These are phyloP conservation scores for Cosmopolites sordidus DNA, from an alignment of 2,888 invertebrate species.

Conservation along the genomic window DNA sequence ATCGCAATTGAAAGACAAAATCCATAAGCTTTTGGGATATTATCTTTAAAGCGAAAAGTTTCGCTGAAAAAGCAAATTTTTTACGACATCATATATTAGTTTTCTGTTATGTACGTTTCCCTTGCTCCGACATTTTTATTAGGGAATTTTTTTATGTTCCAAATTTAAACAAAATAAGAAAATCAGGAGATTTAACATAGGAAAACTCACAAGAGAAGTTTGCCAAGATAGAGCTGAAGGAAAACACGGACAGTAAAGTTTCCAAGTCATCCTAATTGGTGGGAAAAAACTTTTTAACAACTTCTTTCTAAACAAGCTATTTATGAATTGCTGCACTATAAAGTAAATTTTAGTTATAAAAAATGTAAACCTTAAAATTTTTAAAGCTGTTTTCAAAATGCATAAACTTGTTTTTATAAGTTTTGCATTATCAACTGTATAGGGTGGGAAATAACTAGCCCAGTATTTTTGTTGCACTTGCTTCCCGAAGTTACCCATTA, in stretches of 20 bases:
- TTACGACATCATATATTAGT: conserved; percentile 11
- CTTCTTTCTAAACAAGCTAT: conserved; percentile 10
- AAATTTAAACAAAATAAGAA: conserved; percentile 9
- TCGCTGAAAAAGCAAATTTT: conserved; percentile 3
- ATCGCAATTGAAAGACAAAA: too few relatives aligned
- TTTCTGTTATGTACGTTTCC: conserved; percentile 10
- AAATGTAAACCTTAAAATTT: conserved; percentile 5
- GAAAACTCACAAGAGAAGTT: not conserved
- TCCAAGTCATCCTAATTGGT: conserved; percentile 12
- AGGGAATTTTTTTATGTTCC: conserved; percentile 12
- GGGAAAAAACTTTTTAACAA: conserved; percentile 9
- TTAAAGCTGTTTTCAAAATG: too few relatives aligned
- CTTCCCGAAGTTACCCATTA: too few relatives aligned
- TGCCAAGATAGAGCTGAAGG: not conserved
- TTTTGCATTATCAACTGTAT: too few relatives aligned
- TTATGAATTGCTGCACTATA: conserved; percentile 14
- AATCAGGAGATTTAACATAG: not conserved
- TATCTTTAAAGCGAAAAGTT: too few relatives aligned
- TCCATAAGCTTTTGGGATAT: too few relatives aligned
- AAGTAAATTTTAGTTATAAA: conserved; percentile 7
- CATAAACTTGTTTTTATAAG: too few relatives aligned
- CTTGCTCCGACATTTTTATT: conserved; percentile 9
- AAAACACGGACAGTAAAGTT: conserved; percentile 9
- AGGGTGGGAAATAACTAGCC: too few relatives aligned
- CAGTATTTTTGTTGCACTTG: too few relatives aligned